These are phyloP conservation scores for Muntiacus muntjak DNA, from an alignment of 2,113 vertebrate genomes.

Conservation along the genomic window DNA sequence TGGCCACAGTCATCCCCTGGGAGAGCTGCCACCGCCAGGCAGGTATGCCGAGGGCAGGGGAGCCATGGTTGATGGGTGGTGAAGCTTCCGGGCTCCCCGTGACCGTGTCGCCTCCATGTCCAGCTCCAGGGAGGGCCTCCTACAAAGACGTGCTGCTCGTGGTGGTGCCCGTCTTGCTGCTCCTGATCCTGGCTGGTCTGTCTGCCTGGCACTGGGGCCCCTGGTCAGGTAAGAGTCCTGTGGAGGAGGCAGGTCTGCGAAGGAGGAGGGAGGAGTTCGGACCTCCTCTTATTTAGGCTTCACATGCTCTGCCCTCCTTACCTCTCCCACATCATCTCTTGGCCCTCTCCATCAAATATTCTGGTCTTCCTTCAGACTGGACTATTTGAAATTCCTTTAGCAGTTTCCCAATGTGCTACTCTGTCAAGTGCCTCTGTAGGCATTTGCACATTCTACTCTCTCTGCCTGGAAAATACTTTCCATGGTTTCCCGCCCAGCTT, in stretches of 20 bases:
- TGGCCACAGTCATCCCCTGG: constrained; percentile 50
- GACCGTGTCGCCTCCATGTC: neutral
- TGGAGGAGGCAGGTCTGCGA: neutral
- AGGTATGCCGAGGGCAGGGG: constrained; percentile 36
- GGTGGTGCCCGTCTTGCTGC: neutral
- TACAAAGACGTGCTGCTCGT: constrained; percentile 66
- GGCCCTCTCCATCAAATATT: neutral
- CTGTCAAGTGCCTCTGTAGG: neutral
- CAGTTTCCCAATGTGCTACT: neutral
- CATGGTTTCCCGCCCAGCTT: neutral
- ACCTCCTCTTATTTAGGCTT: neutral
- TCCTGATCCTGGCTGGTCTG: constrained; percentile 35
- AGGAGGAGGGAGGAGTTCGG: neutral
- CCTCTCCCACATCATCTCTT: neutral
- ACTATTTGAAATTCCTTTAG: neutral
- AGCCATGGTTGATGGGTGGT: neutral
- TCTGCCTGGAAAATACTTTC: neutral
- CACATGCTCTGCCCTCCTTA: neutral
- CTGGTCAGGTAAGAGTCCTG: constrained; percentile 56
- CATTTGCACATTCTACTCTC: neutral
- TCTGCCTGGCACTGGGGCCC: constrained; percentile 23
- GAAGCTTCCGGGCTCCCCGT: neutral
- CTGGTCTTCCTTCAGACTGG: neutral
- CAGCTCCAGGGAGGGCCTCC: constrained; percentile 13
- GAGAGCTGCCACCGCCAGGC: constrained; percentile 48